Conservation (phyloP, 2,113 vertebrate species). For the Podocnemis expansa region DNA sequence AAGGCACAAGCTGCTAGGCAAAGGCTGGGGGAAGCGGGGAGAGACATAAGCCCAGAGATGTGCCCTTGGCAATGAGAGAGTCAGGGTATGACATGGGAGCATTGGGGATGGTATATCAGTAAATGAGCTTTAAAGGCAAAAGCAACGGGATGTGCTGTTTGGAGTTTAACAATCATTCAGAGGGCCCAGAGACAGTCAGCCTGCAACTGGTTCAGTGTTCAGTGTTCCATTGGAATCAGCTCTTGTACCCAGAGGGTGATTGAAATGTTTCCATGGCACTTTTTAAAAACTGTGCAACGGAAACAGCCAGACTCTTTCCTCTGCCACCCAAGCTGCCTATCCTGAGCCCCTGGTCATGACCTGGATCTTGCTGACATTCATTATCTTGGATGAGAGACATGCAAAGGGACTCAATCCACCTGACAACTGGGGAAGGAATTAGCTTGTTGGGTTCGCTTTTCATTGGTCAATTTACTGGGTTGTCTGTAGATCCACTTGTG, state of each 20-base stretch:
- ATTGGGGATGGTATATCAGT: not conserved
- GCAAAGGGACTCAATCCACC: not conserved
- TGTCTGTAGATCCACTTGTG: not conserved
- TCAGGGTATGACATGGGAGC: not conserved
- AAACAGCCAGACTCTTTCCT: not conserved
- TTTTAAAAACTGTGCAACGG: not conserved
- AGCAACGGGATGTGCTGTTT: not conserved
- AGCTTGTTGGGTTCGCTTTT: fast-evolving
- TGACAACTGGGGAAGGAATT: not conserved
- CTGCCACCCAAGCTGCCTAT: not conserved
- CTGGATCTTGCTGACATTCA: not conserved
- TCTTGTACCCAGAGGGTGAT: not conserved
- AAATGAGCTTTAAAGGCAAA: not conserved
- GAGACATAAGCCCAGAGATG: not conserved
- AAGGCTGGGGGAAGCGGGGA: not conserved
- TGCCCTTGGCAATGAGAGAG: not conserved
- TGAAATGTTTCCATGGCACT: not conserved
- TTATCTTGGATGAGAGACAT: not conserved
- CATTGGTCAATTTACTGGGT: not conserved
- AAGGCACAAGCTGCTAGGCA: not conserved
- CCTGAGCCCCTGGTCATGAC: fast-evolving
- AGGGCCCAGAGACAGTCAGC: not conserved
- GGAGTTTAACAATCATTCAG: not conserved
- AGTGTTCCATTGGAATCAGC: not conserved
- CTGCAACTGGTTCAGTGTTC: not conserved